Conservation (phyloP, 2,888 invertebrate genomes). For the Catocala fraxini region DNA sequence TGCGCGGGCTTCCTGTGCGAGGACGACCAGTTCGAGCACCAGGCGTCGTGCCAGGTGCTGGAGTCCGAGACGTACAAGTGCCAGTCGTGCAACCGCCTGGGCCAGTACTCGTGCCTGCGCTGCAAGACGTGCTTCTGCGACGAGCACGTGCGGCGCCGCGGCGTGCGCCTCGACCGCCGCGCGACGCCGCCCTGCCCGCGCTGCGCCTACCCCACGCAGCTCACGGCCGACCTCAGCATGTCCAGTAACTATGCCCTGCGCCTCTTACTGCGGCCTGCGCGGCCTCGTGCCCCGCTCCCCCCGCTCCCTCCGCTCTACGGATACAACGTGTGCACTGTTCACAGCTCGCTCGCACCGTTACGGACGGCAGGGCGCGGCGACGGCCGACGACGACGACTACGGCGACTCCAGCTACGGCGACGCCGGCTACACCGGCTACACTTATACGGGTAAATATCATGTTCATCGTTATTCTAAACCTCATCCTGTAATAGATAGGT, state of each 20-base stretch:
- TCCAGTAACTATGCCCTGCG: constrained; percentile 88
- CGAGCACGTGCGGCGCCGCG: constrained; percentile 95
- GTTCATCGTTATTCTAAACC: too few relatives aligned
- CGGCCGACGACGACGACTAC: constrained; percentile 89
- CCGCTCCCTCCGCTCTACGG: too few relatives aligned
- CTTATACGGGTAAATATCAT: constrained; percentile 64
- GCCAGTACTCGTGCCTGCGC: constrained; percentile 97
- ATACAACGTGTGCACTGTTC: neutral
- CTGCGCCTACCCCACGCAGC: constrained; percentile 96
- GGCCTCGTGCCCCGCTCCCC: neutral
- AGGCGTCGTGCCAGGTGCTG: constrained; percentile 98
- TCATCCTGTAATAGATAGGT: too few relatives aligned
- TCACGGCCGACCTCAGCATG: constrained; percentile 98
- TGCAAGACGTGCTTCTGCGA: constrained; percentile 99
- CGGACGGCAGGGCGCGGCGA: constrained; percentile 93
- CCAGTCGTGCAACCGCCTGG: constrained; percentile 97
- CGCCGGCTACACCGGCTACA: constrained; percentile 47
- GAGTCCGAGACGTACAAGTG: constrained; percentile 98
- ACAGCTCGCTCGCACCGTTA: constrained; percentile 95
- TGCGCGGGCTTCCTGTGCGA: constrained; percentile 96
- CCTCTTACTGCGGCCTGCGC: neutral
- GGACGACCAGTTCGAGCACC: constrained; percentile 99
- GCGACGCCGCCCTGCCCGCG: constrained; percentile 94
- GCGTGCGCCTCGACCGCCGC: constrained; percentile 62
- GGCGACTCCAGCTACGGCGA: constrained; percentile 72